Conservation (phyloP, 2,113 vertebrate species). For the Haplochromis burtoni region DNA sequence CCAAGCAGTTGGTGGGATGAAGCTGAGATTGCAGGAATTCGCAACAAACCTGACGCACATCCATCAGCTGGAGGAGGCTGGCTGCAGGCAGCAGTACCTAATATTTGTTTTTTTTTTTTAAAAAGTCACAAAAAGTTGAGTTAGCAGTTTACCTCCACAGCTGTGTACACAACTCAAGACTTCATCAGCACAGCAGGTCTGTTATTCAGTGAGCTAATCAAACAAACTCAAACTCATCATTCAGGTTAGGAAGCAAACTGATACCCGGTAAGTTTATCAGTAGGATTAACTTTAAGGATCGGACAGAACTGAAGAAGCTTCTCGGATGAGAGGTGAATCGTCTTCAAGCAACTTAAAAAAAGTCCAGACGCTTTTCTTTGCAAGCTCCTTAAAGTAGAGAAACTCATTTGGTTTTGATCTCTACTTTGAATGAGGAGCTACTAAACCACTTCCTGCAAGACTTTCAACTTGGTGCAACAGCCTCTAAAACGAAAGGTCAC, state of each 20-base stretch:
- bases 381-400: not conserved
- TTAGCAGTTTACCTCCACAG: not conserved
- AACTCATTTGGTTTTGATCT: not conserved
- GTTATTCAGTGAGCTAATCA: not conserved
- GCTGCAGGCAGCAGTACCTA: constrained; percentile 92
- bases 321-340: not conserved
- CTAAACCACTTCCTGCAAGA: not conserved
- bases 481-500: not conserved
- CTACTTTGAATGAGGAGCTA: not conserved
- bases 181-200: not conserved
- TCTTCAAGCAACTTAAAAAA: not conserved
- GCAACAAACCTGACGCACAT: constrained; percentile 91
- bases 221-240: not conserved
- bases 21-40: constrained; percentile 94
- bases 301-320: not conserved
- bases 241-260: not conserved
- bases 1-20: constrained; percentile 92
- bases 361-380: not conserved
- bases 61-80: constrained; percentile 90
- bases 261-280: not conserved
- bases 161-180: not conserved
- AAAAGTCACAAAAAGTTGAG: not conserved
- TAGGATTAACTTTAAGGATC: not conserved
- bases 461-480: not conserved
- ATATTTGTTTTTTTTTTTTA: rapidly evolving